Base-by-base conservation (phyloP, 2,888 invertebrate genomes). In the Panorpa germanica region DNA sequence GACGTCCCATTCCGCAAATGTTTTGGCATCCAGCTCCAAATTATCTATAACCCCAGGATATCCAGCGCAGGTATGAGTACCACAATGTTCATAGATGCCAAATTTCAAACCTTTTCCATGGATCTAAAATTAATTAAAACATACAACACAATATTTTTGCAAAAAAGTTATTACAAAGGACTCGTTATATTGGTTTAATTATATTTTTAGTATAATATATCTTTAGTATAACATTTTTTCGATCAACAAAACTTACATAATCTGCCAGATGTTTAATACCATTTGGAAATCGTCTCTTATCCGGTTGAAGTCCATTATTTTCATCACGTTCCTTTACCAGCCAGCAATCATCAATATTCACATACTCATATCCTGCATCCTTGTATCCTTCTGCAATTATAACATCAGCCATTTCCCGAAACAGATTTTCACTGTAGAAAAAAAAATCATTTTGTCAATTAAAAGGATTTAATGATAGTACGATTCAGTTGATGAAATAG, bases 311-410 rank as follows among this genome's bases (percentile, higher is more conserved):
- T 0, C 72, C 66, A 2, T 62, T 55, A n/a, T n/a, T n/a, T 4
- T 49, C 41, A 25, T 70, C 70, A 21, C 81, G 53, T 8, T 61
- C 43, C 40, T 56, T 61, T 40, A 70, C 68, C 44, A 74, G 49
- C 81, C 81, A 81, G 46, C 81, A 81, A 49, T 81, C 77, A 40
- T 78, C 77, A 26, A 77, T 67, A 28, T 68, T 70, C 1, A 77
- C 52, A 43, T 77, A 77, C 37, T 73, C 60, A 46, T 82, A 82
- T 1, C 81, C 81, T 3, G 63, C 70, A 6, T 58, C 66, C 3
- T 61, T 50, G 46, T 74, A 81, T 1, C 80, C 80, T 27, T 73
- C 75, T 4, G 55, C 53, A 1, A 65, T 65, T 48, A 77, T 49
- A 6, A 60, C 42, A 41, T 76, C 70, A 0, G 72, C 65, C 32